These are phyloP conservation scores for Sorex fumeus DNA, from an alignment of 2,113 vertebrate genomes.

Conservation along the genomic window DNA sequence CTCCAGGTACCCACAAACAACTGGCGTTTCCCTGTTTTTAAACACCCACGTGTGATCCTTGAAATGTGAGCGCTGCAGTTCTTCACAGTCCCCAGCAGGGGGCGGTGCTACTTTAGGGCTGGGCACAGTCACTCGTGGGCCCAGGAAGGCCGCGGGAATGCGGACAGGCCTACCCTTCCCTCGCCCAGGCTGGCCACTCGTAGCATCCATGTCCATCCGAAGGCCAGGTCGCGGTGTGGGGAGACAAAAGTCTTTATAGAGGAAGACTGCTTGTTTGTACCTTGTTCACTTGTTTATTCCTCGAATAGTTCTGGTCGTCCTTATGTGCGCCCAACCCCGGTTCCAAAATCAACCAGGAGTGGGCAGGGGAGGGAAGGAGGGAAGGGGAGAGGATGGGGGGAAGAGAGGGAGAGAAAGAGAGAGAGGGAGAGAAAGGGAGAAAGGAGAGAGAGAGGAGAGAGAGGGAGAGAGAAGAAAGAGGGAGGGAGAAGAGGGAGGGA, in stretches of 20 bases:
- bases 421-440: no score
- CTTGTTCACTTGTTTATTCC: neutral
- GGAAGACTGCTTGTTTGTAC: conserved; percentile 28
- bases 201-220: neutral
- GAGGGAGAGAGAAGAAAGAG: no score
- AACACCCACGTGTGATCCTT: neutral
- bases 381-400: no score
- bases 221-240: conserved; percentile 20
- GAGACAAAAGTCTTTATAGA: neutral
- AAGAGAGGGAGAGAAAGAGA: no score
- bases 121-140: neutral
- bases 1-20: neutral
- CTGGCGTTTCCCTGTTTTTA: neutral
- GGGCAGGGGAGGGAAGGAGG: neutral
- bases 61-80: neutral
- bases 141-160: neutral
- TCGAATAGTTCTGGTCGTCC: neutral
- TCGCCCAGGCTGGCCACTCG: neutral
- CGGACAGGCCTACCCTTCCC: conserved; percentile 4
- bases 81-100: conserved; percentile 44
- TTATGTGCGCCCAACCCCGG: neutral
- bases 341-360: neutral
- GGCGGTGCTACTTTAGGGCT: conserved; percentile 55
- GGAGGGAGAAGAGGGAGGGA: neutral
- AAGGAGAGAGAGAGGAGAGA: no score